Percentiles rank a stretch among this genome's conserved stretches.
These are phyloP conservation scores for Drosophila dunni DNA, from an alignment of 1,140 invertebrate species.

Conservation along the genomic window DNA sequence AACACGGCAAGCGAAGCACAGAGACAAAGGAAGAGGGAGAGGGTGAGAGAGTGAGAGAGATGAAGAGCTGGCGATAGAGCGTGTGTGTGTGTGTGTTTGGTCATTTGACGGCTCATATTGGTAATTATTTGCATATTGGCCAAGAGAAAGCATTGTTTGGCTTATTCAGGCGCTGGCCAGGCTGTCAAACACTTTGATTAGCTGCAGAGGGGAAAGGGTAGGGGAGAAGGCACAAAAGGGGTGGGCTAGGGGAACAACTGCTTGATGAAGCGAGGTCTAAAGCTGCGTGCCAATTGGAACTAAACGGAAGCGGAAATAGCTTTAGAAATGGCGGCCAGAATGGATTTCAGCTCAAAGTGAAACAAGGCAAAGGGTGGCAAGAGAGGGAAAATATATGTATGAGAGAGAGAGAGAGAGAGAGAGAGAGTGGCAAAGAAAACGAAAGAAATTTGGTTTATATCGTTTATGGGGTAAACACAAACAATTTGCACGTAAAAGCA, in stretches of 20 bases:
- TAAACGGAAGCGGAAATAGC: conserved; percentile 10
- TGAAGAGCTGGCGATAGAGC: neutral
- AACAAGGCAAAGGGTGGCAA: conserved; percentile 39
- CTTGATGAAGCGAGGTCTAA: neutral
- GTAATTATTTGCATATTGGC: conserved; percentile 75
- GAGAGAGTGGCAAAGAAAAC: conserved; percentile 3
- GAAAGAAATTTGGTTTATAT: conserved; percentile 72
- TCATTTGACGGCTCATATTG: conserved; percentile 76
- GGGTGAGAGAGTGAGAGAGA: neutral
- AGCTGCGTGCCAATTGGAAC: conserved; percentile 51
- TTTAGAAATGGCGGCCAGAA: conserved; percentile 2
- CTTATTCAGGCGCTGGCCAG: conserved; percentile 25
- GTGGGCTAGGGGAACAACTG: neutral
- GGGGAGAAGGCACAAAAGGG: neutral
- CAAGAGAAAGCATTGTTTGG: neutral
- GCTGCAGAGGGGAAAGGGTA: conserved; percentile 3
- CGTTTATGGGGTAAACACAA: conserved; percentile 70
- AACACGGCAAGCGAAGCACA: conserved; percentile 53
- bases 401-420: neutral
- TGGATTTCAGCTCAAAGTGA: conserved; percentile 64
- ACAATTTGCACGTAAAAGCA: conserved; percentile 80
- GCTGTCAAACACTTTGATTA: conserved; percentile 61
- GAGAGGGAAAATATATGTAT: neutral
- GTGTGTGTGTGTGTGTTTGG: conserved; percentile 42
- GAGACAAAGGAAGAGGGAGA: conserved; percentile 17